Evolutionary conservation across 2,888 invertebrate species (phyloP).

Genomic region (Phengaris arion): DNA sequence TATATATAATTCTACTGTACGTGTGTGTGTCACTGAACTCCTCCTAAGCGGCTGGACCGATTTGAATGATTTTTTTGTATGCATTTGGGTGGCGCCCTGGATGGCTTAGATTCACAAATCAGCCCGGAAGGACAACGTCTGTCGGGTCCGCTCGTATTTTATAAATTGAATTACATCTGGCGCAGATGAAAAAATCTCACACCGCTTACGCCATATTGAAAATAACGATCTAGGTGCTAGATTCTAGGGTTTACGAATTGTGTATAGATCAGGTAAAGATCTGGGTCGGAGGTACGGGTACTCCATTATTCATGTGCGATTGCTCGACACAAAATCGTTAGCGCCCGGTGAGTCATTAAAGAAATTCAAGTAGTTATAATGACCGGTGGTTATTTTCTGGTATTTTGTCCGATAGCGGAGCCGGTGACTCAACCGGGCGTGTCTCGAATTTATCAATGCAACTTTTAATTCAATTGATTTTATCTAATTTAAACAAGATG

Average conservation of each 20-base stretch:
- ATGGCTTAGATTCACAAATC: too few relatives aligned
- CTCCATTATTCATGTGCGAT: slow-evolving; percentile 72
- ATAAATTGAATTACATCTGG: slow-evolving; percentile 1
- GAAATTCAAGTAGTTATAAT: slow-evolving; percentile 45
- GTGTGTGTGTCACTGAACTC: too few relatives aligned
- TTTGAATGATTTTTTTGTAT: too few relatives aligned
- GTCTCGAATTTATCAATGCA: slow-evolving; percentile 19
- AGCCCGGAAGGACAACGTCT: too few relatives aligned
- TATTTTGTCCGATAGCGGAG: slow-evolving; percentile 40
- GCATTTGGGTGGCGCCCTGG: too few relatives aligned
- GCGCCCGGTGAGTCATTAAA: slow-evolving; percentile 69
- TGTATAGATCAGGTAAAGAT: slow-evolving; percentile 46
- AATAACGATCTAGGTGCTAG: slow-evolving; percentile 40
- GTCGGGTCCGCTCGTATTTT: not conserved
- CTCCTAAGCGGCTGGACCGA: too few relatives aligned
- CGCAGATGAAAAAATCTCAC: slow-evolving; percentile 27
- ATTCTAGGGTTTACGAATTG: slow-evolving; percentile 42
- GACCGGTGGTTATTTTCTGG: slow-evolving; percentile 41
- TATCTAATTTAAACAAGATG: not conserved
- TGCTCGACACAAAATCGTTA: slow-evolving; percentile 72
- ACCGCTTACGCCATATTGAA: slow-evolving; percentile 39
- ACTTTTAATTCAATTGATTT: not conserved
- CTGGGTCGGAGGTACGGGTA: slow-evolving; percentile 60
- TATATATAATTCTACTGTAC: too few relatives aligned
- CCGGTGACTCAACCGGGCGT: slow-evolving; percentile 36